phyloP scores from a whole-genome alignment of 1,140 invertebrate species.

The Ceratosolen fusciceps region DNA sequence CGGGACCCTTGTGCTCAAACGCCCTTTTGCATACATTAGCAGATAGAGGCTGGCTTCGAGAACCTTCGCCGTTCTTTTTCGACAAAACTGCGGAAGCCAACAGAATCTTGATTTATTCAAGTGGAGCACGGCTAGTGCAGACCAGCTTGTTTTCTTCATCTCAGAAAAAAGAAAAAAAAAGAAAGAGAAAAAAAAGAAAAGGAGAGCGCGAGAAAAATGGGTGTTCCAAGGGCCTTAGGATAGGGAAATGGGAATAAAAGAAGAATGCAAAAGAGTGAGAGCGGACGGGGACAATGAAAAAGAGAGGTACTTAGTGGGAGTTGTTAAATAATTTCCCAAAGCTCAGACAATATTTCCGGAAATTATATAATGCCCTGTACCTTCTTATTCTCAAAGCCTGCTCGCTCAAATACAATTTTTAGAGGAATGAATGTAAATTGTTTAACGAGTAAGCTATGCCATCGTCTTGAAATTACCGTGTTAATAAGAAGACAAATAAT shows the following conservation, averaged over 20 bases:
- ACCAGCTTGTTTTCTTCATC: slow-evolving; percentile 15
- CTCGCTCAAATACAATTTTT: too few relatives aligned
- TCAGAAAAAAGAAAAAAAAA: neutral
- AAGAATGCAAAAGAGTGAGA: neutral
- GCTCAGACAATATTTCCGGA: too few relatives aligned
- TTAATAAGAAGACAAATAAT: too few relatives aligned
- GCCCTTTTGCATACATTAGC: slow-evolving; percentile 33
- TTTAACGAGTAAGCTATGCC: too few relatives aligned
- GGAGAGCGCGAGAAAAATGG: neutral
- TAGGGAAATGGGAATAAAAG: neutral
- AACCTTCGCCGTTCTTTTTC: neutral
- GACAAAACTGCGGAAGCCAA: slow-evolving; percentile 36
- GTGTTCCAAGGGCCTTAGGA: neutral
- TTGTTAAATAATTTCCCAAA: neutral
- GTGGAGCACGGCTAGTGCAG: slow-evolving; percentile 49
- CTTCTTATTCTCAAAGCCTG: too few relatives aligned
- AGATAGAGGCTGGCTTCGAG: neutral
- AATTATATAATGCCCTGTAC: too few relatives aligned
- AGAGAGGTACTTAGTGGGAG: neutral
- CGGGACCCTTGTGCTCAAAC: too few relatives aligned
- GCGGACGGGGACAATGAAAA: neutral
- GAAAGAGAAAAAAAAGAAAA: neutral
- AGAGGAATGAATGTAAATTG: too few relatives aligned
- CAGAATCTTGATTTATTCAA: slow-evolving; percentile 58
- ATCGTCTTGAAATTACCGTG: too few relatives aligned